These are phyloP conservation scores for Ophion costatus DNA, from an alignment of 2,888 invertebrate genomes.

Conservation along the genomic window DNA sequence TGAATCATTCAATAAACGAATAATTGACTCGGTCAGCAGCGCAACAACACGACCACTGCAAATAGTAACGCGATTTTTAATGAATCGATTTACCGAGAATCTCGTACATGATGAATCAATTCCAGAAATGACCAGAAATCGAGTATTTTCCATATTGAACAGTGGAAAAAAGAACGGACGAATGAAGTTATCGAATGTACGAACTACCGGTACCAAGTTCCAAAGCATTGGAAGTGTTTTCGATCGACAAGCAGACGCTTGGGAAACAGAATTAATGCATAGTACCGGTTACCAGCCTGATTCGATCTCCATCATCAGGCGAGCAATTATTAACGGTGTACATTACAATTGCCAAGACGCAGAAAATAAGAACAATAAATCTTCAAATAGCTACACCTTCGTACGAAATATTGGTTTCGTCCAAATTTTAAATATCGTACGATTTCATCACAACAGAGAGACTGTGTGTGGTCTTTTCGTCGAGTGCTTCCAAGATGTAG, in stretches of 20 bases:
- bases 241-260: too few species aligned
- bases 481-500: conserved; percentile 7
- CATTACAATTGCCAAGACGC: conserved; percentile 3
- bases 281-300: conserved; percentile 11
- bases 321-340: conserved; percentile 20
- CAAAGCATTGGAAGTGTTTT: too few species aligned
- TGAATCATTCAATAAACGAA: too few species aligned
- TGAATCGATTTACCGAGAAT: conserved; percentile 30
- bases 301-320: conserved; percentile 5
- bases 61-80: conserved; percentile 41
- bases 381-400: conserved; percentile 11
- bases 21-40: too few species aligned
- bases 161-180: too few species aligned
- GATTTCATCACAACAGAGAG: conserved; percentile 9
- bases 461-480: conserved; percentile 21
- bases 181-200: too few species aligned
- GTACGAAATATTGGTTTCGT: conserved; percentile 11
- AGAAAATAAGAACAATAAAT: conserved; percentile 22
- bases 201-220: too few species aligned
- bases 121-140: background rate
- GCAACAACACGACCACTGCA: conserved; percentile 28
- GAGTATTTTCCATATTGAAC: too few species aligned
- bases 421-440: too few species aligned
- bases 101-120: conserved; percentile 2
- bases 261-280: conserved; percentile 10